Conservation (phyloP, 2,113 vertebrate genomes). For the Boulengeromyrus knoepffleri region DNA sequence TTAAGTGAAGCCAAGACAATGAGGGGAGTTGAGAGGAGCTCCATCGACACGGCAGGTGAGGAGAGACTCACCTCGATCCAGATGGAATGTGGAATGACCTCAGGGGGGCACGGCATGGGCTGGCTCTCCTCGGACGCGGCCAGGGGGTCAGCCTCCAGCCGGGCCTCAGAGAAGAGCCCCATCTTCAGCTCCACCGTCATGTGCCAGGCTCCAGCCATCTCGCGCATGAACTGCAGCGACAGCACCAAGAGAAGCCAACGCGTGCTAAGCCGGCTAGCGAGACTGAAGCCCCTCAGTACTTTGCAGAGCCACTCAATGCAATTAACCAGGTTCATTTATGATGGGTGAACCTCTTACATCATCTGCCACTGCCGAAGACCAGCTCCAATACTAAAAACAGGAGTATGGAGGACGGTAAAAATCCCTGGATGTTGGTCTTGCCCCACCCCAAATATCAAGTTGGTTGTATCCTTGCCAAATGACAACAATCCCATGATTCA, state of each 20-base stretch:
- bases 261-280: not conserved
- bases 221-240: conserved; percentile 81
- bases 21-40: not conserved
- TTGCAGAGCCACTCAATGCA: not conserved
- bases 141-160: conserved; percentile 89
- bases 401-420: not conserved
- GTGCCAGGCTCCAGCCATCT: conserved; percentile 97
- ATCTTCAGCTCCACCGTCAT: conserved; percentile 96
- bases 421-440: not conserved
- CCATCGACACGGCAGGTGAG: not conserved
- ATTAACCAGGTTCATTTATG: not conserved
- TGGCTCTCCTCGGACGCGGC: conserved; percentile 93
- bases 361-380: not conserved
- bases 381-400: not conserved
- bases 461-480: too few relatives aligned
- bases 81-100: conserved; percentile 88
- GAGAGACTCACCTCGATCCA: conserved; percentile 82
- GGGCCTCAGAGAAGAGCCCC: conserved; percentile 83
- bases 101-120: conserved; percentile 80
- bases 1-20: too few relatives aligned
- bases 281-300: not conserved
- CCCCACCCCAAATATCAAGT: too few relatives aligned
- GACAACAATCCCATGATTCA: too few relatives aligned
- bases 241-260: not conserved
- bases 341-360: not conserved